Conservation (phyloP, 2,888 invertebrate species). For the Eristalis arbustorum region DNA sequence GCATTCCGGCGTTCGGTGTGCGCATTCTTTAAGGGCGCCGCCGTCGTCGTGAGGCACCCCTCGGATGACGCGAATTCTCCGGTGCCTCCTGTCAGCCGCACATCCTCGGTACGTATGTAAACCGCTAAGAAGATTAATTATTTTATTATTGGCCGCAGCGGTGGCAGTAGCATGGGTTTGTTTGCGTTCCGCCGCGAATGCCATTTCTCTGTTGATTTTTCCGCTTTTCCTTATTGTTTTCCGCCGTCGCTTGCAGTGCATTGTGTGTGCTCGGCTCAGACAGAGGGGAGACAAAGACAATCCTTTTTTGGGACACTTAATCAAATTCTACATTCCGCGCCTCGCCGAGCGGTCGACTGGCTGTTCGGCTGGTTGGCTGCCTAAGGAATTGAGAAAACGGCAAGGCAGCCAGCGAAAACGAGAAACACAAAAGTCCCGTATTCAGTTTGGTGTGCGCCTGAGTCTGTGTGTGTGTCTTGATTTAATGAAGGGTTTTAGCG, state of each 20-base stretch:
- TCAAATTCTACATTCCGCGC: constrained; percentile 68
- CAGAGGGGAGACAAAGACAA: constrained; percentile 55
- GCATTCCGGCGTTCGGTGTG: constrained; percentile 1
- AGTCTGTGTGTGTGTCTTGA: constrained; percentile 12
- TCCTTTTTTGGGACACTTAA: constrained; percentile 71
- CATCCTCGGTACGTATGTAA: constrained; percentile 29
- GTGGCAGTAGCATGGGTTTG: constrained; percentile 70
- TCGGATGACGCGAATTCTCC: constrained; percentile 27
- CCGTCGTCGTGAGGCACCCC: not conserved
- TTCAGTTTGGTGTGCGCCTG: not conserved
- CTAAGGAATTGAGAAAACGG: constrained; percentile 46
- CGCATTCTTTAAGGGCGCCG: constrained; percentile 15
- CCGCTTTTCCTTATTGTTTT: constrained; percentile 64
- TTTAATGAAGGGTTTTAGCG: constrained; percentile 67
- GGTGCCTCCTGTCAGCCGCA: constrained; percentile 7
- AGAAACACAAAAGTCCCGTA: constrained; percentile 13
- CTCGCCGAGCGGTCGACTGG: constrained; percentile 20
- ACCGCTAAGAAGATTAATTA: constrained; percentile 74
- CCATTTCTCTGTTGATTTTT: constrained; percentile 68
- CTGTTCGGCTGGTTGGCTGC: not conserved
- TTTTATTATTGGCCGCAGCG: constrained; percentile 73
- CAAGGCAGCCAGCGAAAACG: constrained; percentile 28
- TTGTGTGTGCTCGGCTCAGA: constrained; percentile 45
- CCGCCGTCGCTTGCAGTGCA: constrained; percentile 10
- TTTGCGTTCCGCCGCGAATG: constrained; percentile 64